Evolutionary conservation across 2,113 vertebrate genomes (phyloP).

Genomic region (Lonchura striata): DNA sequence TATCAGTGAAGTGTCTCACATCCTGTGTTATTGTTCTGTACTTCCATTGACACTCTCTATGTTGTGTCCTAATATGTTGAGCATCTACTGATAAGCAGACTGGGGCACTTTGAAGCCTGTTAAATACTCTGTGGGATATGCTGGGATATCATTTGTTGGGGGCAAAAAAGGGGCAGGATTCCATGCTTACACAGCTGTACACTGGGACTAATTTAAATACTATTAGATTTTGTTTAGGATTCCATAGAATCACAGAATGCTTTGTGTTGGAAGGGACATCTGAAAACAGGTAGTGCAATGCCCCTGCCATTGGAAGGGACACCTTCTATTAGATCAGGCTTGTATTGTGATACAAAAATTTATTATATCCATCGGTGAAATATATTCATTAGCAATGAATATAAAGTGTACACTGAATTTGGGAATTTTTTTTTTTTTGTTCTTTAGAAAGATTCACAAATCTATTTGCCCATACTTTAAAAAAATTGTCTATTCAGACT

Average conservation of each 20-base stretch:
- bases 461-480: neutral
- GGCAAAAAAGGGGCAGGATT: neutral
- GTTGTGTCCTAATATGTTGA: neutral
- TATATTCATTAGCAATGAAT: neutral
- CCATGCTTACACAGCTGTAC: neutral
- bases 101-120: neutral
- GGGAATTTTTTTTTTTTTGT: neutral
- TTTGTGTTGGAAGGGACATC: neutral
- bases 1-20: neutral
- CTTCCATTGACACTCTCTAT: neutral
- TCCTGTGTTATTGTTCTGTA: accelerated
- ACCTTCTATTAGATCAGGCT: neutral
- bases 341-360: neutral
- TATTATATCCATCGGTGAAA: neutral
- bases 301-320: neutral
- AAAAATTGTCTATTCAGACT: neutral
- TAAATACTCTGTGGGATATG: neutral
- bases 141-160: neutral
- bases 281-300: neutral
- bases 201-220: neutral
- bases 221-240: neutral
- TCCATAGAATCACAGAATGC: neutral
- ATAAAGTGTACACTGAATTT: neutral
- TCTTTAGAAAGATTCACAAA: neutral
- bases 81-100: neutral